Base-by-base conservation (phyloP, 2,888 invertebrate genomes). In the Chironomus tentans region DNA sequence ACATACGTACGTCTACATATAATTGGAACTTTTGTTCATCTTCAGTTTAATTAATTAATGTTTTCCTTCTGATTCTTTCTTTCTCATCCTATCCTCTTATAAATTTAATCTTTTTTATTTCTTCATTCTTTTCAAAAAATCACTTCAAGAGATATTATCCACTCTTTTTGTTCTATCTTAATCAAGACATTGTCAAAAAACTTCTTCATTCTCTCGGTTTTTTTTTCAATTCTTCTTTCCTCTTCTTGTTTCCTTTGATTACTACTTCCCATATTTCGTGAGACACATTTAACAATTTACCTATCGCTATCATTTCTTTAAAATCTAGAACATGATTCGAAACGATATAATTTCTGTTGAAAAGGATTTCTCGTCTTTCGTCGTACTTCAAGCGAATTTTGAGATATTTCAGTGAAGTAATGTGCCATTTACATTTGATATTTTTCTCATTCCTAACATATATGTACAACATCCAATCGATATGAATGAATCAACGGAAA, bases 11-110 rank as follows among this genome's bases (percentile, higher is more conserved):
- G 68, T 74, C 74, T 65, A 22, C 22, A 21, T 74, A 68, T 74
- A 68, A 74, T 74, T 74, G 68, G 74, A 74, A 74, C 74, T 68
- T 74, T 50, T 68, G 62, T 62, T 71, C 38, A 50, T 28, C 18
- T 18, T 13, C 50, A 62, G 18, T 74, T 74, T 74, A 68, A 74
- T 74, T 74, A 74, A 74, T 74, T 74, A 74, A 74, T 74, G 47
- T 74, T 22, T 74, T 74, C 48, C 48, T 62, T 7, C 38, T 38
- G 38, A 38, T 38, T 38, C 38, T 73, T 28, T 73, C 62, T 7
- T 28, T 73, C 62, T 38, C 72, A 47, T 47, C 22, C 22, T 38
- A 71, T 71, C 46, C 38, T 62, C 48, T n/a, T 18, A 18, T 38
- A 38, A 38, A 24, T 24, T 65, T 65, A 21, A 65, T 65, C 65